Evolutionary conservation across 2,113 vertebrate genomes (phyloP).

Genomic region (Corapipo altera): DNA sequence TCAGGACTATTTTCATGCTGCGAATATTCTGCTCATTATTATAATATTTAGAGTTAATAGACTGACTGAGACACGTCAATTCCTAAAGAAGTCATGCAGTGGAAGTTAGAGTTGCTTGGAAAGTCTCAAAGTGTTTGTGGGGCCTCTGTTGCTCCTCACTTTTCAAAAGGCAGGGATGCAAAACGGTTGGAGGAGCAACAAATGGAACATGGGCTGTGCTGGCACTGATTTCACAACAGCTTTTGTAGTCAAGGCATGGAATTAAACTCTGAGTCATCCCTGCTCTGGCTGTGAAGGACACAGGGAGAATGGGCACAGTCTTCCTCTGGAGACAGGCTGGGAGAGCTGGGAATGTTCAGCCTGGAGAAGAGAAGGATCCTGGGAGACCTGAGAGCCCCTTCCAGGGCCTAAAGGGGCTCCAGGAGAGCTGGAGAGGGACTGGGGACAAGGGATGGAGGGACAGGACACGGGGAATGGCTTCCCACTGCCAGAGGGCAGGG

Average conservation of each 20-base stretch:
- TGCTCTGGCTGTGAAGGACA: neutral
- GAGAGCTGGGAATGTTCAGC: neutral
- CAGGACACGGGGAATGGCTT: neutral
- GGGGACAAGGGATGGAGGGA: neutral
- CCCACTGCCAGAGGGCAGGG: neutral
- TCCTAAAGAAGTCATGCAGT: neutral
- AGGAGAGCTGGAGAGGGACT: neutral
- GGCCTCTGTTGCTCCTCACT: neutral
- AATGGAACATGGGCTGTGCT: neutral
- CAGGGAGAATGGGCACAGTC: neutral
- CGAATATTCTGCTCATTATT: neutral
- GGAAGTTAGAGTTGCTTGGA: neutral
- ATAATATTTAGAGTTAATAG: neutral
- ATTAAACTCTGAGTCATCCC: neutral
- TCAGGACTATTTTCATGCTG: neutral
- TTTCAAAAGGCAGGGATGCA: neutral
- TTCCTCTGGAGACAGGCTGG: neutral
- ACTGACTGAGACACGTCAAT: neutral
- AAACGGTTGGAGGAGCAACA: neutral
- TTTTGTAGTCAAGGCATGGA: neutral
- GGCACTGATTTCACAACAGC: neutral
- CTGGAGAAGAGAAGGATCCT: neutral
- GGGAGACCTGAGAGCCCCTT: neutral
- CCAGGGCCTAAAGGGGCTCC: accelerated
- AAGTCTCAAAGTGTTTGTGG: neutral